These are phyloP conservation scores for Hippolais icterina DNA, from an alignment of 2,113 vertebrate species.

Conservation along the genomic window DNA sequence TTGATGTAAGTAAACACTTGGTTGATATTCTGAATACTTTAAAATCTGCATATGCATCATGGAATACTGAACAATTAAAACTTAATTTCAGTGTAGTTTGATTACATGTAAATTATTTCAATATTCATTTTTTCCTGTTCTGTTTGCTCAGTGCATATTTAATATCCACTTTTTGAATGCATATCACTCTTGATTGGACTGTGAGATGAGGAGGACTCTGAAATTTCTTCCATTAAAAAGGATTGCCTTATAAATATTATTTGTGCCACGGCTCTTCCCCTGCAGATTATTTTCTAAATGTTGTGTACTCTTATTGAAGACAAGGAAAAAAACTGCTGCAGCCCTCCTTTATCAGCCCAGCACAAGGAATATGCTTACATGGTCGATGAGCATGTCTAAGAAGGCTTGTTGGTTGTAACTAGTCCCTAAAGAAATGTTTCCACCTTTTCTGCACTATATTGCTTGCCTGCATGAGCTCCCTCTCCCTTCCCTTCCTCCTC, in stretches of 20 bases:
- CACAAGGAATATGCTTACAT: slow-evolving; percentile 74
- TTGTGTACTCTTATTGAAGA: slow-evolving; percentile 54
- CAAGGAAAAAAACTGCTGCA: slow-evolving; percentile 36
- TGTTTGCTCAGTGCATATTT: slow-evolving; percentile 60
- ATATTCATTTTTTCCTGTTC: slow-evolving; percentile 69
- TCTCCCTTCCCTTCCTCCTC: background rate
- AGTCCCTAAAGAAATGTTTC: slow-evolving; percentile 66
- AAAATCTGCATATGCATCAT: slow-evolving; percentile 68
- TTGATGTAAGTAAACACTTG: slow-evolving; percentile 68
- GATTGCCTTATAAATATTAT: slow-evolving; percentile 51
- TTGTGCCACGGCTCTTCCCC: slow-evolving; percentile 52
- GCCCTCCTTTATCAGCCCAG: slow-evolving; percentile 63
- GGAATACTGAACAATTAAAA: slow-evolving; percentile 70
- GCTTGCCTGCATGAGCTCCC: slow-evolving; percentile 14
- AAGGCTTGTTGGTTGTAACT: slow-evolving; percentile 67
- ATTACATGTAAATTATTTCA: slow-evolving; percentile 69
- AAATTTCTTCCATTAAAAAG: slow-evolving; percentile 51
- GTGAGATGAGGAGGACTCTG: slow-evolving; percentile 47
- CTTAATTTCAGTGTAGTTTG: slow-evolving; percentile 66
- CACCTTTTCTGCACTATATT: slow-evolving; percentile 21
- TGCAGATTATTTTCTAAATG: slow-evolving; percentile 67
- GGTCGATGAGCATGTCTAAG: slow-evolving; percentile 72
- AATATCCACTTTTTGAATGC: slow-evolving; percentile 48
- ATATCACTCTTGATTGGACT: slow-evolving; percentile 65
- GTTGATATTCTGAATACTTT: slow-evolving; percentile 69